Base-by-base conservation (phyloP, 2,797 vertebrate species). In the Centroberyx gerrardi region DNA sequence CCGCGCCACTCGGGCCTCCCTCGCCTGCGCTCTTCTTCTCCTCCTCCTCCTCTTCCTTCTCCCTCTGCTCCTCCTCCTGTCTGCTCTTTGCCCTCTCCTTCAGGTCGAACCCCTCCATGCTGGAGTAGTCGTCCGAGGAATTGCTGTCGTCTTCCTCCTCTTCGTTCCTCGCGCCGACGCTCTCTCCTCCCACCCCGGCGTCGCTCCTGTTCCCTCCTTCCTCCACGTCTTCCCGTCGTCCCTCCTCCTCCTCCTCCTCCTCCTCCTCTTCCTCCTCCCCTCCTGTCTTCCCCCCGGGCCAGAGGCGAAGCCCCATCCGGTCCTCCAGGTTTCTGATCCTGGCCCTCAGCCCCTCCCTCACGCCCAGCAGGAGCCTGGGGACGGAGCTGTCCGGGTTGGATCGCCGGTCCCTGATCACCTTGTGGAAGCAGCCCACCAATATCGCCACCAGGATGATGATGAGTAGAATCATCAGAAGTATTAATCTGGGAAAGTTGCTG, bases 401-500 rank as follows among this genome's bases (percentile, higher is more conserved):
- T 4, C 13, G 13, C 18, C 10, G 38, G 0, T 14, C 8, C 12
- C 5, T 17, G 14, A 51, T 22, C 4, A 0, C 1, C 9, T 42
- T 42, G 3, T 60, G 31, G 5, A 60, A 0, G 31, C 55, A 60
- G 38, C 55, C 67, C 13, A 51, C 8, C 1, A 17, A 28, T 14
- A 69, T 4, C 31, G 38, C 8, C 4, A 69, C 2, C 29, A 38
- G 14, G 0, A 60, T 0, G 8, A 69, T 69, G 55, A 40, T 8
- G n/a, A 69, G 6, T 1, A 51, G 14, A 51, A 60, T 40, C 2
- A 33, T 1, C 0, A 58, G 29, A 31, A 66, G 0, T 0, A 14
- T 18, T 7, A 31, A 12, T 27, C 18, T 67, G 2, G 3, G 1
- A 22, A 1, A 1, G 0, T 0, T 3, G 0, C 0, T 28, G 31